Evolutionary conservation across 2,797 vertebrate genomes (phyloP).

Genomic region (Lycodopsis pacificus): DNA sequence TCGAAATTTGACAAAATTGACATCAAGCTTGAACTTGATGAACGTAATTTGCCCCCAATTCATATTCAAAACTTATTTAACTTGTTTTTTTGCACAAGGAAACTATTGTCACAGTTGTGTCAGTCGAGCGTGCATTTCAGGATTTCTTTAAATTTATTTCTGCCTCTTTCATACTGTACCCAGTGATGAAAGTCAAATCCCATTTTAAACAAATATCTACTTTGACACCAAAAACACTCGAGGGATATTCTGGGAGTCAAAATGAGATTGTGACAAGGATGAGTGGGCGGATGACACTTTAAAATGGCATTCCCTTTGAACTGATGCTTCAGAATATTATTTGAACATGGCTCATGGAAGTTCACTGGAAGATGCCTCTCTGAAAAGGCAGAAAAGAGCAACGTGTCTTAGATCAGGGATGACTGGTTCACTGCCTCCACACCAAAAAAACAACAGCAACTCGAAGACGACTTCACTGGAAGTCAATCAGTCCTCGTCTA

Average conservation of each 20-base stretch:
- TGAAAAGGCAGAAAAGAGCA: slow-evolving; percentile 29
- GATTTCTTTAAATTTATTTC: slow-evolving; percentile 10
- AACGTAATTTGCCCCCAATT: slow-evolving; percentile 24
- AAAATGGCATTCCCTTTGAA: slow-evolving; percentile 52
- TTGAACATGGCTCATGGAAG: slow-evolving; percentile 35
- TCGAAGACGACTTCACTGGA: slow-evolving; percentile 6
- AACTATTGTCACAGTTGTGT: slow-evolving; percentile 10
- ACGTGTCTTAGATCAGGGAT: slow-evolving; percentile 44
- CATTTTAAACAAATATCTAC: slow-evolving; percentile 47
- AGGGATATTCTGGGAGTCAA: slow-evolving; percentile 50
- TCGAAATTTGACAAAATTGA: slow-evolving; percentile 20
- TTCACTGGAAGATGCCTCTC: slow-evolving; percentile 35
- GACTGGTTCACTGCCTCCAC: slow-evolving; percentile 44
- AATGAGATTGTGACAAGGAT: slow-evolving; percentile 51
- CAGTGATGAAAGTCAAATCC: slow-evolving; percentile 55
- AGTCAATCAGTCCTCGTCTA: slow-evolving; percentile 20
- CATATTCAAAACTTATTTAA: slow-evolving; percentile 9
- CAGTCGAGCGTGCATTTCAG: slow-evolving; percentile 6
- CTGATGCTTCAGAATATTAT: slow-evolving; percentile 35
- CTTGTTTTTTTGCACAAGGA: slow-evolving; percentile 22
- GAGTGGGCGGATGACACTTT: slow-evolving; percentile 39
- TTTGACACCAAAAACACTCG: slow-evolving; percentile 45
- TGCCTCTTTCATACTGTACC: slow-evolving; percentile 33
- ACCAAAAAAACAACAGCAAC: slow-evolving; percentile 20
- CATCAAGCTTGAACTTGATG: slow-evolving; percentile 9